phyloP scores from a whole-genome alignment of 2,113 vertebrate genomes.

The Arenaria interpres region DNA sequence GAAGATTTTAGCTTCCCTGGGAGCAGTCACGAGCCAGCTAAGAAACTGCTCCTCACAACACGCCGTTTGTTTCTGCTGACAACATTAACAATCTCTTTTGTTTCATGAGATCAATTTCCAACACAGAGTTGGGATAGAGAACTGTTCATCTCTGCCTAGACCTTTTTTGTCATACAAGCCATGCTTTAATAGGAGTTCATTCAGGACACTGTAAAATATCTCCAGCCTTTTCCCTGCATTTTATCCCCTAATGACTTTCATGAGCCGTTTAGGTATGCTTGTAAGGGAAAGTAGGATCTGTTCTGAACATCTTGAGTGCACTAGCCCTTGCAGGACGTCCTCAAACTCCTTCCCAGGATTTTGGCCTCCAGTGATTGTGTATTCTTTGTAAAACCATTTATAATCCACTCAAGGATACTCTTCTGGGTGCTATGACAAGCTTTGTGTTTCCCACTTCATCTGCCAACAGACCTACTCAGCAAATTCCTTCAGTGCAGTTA shows the following conservation, averaged over 20 bases:
- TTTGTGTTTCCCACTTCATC: background rate
- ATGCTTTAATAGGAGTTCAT: background rate
- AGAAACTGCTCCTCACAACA: background rate
- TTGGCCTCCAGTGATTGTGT: background rate
- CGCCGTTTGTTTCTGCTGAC: background rate
- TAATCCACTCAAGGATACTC: background rate
- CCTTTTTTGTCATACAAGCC: background rate
- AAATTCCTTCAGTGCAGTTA: background rate
- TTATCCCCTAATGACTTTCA: background rate
- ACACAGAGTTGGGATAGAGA: background rate
- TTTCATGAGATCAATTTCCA: background rate
- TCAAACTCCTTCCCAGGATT: background rate
- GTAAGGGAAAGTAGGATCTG: background rate
- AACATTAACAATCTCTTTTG: background rate
- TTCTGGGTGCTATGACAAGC: background rate
- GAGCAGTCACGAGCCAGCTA: background rate
- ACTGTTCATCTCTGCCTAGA: background rate
- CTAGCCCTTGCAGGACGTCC: background rate
- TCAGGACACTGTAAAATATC: background rate
- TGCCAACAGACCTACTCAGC: background rate
- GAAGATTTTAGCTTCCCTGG: background rate
- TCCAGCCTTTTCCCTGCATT: background rate
- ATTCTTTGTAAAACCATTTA: background rate
- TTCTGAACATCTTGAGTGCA: background rate
- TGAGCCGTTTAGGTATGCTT: background rate